phyloP scores from a whole-genome alignment of 2,113 vertebrate genomes.

The Fregetta grallaria region DNA sequence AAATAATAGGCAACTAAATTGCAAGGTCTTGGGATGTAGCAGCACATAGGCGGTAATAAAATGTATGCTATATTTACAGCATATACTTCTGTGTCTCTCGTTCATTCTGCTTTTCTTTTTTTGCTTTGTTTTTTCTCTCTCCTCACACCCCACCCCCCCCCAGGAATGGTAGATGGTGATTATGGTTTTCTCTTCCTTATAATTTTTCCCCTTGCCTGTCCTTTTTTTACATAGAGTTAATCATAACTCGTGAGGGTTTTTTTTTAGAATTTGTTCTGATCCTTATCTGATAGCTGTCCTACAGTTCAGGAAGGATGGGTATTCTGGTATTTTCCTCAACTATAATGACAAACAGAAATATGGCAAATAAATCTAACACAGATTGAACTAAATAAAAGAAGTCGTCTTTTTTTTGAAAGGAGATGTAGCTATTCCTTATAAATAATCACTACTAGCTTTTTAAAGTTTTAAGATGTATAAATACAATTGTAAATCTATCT shows the following conservation, averaged over 20 bases:
- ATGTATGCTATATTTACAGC: conserved; percentile 49
- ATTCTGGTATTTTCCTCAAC: conserved; percentile 27
- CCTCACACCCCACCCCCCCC: too few relatives aligned
- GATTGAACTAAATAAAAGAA: neutral
- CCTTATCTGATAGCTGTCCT: conserved; percentile 22
- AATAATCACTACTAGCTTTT: neutral
- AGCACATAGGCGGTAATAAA: conserved; percentile 35
- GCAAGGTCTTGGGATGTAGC: conserved; percentile 55
- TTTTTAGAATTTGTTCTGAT: conserved; percentile 48
- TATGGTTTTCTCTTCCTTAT: neutral
- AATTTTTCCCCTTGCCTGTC: neutral
- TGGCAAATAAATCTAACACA: neutral
- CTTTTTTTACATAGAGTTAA: conserved; percentile 51
- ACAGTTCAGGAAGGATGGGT: neutral
- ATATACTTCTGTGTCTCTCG: neutral
- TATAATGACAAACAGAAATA: conserved; percentile 18
- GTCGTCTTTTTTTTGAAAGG: neutral
- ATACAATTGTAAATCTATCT: neutral
- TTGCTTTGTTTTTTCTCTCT: neutral
- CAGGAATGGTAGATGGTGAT: neutral
- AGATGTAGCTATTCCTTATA: neutral
- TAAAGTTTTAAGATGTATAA: neutral
- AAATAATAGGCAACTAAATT: conserved; percentile 74
- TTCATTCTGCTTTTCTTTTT: neutral
- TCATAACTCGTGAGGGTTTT: neutral